A percentile compares a stretch with the other conserved stretches of the same genome.
Conservation (phyloP, 2,113 vertebrate species). For the Pheucticus melanocephalus region DNA sequence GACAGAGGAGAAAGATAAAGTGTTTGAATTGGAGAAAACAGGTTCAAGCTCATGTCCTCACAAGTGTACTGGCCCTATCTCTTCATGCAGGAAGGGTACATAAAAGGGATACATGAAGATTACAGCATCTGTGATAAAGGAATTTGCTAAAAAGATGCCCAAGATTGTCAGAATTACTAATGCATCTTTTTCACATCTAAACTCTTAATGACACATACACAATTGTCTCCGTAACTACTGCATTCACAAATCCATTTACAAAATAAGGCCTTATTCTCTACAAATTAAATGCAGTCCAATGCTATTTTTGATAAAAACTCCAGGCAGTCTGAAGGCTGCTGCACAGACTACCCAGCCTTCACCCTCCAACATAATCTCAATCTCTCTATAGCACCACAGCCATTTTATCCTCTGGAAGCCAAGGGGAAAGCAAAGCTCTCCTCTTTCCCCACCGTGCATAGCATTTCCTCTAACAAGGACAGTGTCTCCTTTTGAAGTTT, state of each 20-base stretch:
- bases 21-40: background rate
- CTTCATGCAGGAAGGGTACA: background rate
- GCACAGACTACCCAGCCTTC: background rate
- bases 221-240: fast-evolving
- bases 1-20: background rate
- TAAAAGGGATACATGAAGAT: background rate
- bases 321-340: background rate
- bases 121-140: background rate
- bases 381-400: background rate
- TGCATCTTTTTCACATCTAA: background rate
- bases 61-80: background rate
- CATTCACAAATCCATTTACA: background rate
- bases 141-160: background rate
- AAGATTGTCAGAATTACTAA: background rate
- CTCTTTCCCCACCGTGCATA: background rate
- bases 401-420: background rate
- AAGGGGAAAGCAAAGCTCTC: background rate
- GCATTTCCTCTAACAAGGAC: background rate
- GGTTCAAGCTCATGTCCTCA: background rate
- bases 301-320: background rate
- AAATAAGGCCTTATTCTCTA: background rate
- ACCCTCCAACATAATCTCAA: background rate
- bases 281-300: background rate
- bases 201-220: background rate
- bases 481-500: constrained; percentile 2